Conservation (phyloP, 1,140 invertebrate species). For the Atta texana region DNA sequence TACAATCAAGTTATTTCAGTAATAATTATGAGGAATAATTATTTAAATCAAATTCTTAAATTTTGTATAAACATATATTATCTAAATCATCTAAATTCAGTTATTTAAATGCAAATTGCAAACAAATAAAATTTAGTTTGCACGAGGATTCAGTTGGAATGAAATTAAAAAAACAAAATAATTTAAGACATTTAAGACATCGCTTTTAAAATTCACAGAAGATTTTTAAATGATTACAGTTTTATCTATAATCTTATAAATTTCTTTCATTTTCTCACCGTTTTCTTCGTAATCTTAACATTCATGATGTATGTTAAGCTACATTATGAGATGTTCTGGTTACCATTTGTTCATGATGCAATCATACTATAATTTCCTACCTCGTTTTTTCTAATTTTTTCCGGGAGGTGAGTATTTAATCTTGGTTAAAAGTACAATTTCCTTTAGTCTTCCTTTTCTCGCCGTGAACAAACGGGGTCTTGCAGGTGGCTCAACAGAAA, state of each 20-base stretch:
- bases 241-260: neutral
- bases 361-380: neutral
- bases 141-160: neutral
- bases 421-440: constrained; percentile 39
- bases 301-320: constrained; percentile 33
- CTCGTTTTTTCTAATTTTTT: constrained; percentile 1
- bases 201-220: constrained; percentile 13
- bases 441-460: neutral
- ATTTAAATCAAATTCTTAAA: neutral
- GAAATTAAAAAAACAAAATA: constrained; percentile 19
- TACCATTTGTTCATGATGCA: constrained; percentile 9
- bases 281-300: neutral
- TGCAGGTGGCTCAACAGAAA: constrained; percentile 28
- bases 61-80: neutral
- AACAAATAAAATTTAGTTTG: constrained; percentile 20
- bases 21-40: neutral
- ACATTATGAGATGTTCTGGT: neutral
- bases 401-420: constrained; percentile 26
- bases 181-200: neutral
- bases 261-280: neutral
- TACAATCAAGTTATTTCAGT: neutral
- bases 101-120: constrained; percentile 38
- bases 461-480: neutral
- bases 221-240: neutral
- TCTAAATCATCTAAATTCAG: constrained; percentile 33